Base-by-base conservation (phyloP, 2,888 invertebrate species). In the Podotricha telesiphe region DNA sequence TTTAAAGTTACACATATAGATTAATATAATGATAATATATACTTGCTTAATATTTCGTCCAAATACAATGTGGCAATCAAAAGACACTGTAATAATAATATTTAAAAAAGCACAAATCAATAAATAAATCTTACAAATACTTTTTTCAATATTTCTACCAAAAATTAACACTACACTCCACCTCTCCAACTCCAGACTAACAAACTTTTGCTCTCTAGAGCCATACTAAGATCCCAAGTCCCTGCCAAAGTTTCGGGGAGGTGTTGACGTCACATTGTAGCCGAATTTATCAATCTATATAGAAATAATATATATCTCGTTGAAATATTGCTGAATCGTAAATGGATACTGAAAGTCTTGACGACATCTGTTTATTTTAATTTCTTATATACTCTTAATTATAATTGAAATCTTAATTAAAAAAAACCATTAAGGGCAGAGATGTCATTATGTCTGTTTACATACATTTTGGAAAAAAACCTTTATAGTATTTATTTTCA, bases 241-340 rank as follows among this genome's bases (percentile, higher is more conserved):
- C 88, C 87, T 93, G 93, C 92, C 93, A 93, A 93, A 91, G 84
- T 85, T 91, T 91, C 88, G 79, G 86, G 78, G 85, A 90, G 86
- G 86, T 88, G 86, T 80, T 85, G 89, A 91, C 92, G 92, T 92
- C 92, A 91, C 76, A 76, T 82, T 80, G 74, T 75, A 75, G 76
- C 76, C 74, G 72, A 77, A 87, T 81, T 85, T 82, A 82, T 82
- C 78, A 80, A 81, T 75, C 42, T 61, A 59, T 47, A 53, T 62
- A 61, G 28, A 19, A 79, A 77, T 78, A 84, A 86, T 83, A 82
- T 86, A 82, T 53, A 55, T 34, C 82, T 85, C 79, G 80, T 78
- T 86, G 81, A 88, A 84, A 87, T 85, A 87, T 85, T 79, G 82
- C 81, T 81, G 78, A 75, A 76, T 76, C 74, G 71, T 58, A 68